Evolutionary conservation across 35 echinoderm and acorn worm genomes (phyloP), one percentile per base, ranked within the genome.

Genomic region (Lytechinus variegatus): DNA sequence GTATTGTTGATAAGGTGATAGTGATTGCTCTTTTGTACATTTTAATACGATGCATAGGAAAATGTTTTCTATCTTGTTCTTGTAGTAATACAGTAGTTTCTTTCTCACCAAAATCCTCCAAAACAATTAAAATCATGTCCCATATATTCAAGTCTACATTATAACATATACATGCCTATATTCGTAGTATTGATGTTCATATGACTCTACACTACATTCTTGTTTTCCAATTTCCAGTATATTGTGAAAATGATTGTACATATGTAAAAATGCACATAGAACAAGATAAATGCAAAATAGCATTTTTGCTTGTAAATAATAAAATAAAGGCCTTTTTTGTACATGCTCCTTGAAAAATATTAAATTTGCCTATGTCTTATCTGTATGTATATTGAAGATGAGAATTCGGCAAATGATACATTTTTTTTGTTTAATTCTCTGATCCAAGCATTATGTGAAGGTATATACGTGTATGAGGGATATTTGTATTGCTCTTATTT

Each of bases 251-350:
- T 24, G 19, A 16, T 16, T 71, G 61, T 71, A 79, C 19, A 27
- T 79, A n/a, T 79, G 66, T 79, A 79, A n/a, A 79, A 79, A 79
- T 79, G 66, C 66, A 79, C 66, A 79, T 79, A 79, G 66, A 79
- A 24, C 66, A 7, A 44, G 33, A 44, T 44, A 44, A 79, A 79
- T 79, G 61, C 61, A 71, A 21, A 21, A 71, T 6, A 71, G 61
- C 61, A 71, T 71, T 24, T 79, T 16, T 79, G 19, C 13, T 79
- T 79, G 66, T 27, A 79, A 79, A 79, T 79, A 79, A 79, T n/a
- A 79, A 79, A 79, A 79, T 79, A 79, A 79, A 79, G 66, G 66
- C 66, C 66, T n/a, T 79, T 72, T 24, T 79, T 79, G 66, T 79
- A 79, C 66, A 79, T 79, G 19, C 66, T 79, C 66, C 66, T 24